Evolutionary conservation across 2,797 vertebrate species (phyloP).

Genomic region (Paramormyrops hopkinsi): DNA sequence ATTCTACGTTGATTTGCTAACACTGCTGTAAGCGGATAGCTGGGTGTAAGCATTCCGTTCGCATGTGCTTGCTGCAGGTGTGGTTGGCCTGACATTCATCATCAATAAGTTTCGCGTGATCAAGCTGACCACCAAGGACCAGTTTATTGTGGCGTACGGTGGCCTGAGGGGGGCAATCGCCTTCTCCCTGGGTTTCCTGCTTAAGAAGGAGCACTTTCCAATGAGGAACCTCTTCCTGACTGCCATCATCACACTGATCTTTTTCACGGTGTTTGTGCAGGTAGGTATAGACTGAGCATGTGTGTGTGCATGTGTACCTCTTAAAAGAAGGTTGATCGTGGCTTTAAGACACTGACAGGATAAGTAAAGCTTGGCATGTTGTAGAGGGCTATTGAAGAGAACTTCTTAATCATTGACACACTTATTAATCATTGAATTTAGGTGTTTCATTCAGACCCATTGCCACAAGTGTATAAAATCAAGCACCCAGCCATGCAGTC

Average conservation of each 20-base stretch:
- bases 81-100: slow-evolving; percentile 82
- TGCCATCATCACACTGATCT: slow-evolving; percentile 83
- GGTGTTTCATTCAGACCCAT: background rate
- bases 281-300: slow-evolving; percentile 43
- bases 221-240: slow-evolving; percentile 85
- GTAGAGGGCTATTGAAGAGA: background rate
- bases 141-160: slow-evolving; percentile 95
- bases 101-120: slow-evolving; percentile 98
- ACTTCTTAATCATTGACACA: background rate
- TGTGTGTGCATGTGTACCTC: background rate
- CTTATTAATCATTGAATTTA: background rate
- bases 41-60: background rate
- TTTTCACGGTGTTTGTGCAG: slow-evolving; percentile 86
- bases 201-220: slow-evolving; percentile 59
- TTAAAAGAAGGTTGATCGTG: background rate
- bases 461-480: background rate
- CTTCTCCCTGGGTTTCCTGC: slow-evolving; percentile 88
- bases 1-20: background rate
- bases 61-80: slow-evolving; percentile 59
- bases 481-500: background rate
- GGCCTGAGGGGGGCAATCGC: slow-evolving; percentile 94
- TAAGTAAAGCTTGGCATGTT: background rate
- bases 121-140: slow-evolving; percentile 93
- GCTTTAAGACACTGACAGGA: background rate
- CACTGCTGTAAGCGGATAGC: background rate